phyloP scores from a whole-genome alignment of 2,113 vertebrate genomes.

The Piaya cayana region DNA sequence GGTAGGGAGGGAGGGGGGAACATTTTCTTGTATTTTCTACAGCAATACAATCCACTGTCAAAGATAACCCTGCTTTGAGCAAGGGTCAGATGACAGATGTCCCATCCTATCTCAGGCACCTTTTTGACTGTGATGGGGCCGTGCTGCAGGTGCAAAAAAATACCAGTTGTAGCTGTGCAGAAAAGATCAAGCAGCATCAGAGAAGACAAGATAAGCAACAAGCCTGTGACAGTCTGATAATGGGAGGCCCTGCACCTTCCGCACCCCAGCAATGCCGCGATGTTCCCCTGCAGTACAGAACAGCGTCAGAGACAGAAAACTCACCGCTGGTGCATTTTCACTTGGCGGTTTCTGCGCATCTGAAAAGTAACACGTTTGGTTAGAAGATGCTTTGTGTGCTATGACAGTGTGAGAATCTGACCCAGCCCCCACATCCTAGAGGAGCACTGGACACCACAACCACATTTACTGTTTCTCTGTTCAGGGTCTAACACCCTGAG shows the following conservation, averaged over 20 bases:
- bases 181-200: constrained; percentile 10
- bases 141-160: not conserved
- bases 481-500: not conserved
- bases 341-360: not conserved
- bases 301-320: not conserved
- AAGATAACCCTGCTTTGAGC: not conserved
- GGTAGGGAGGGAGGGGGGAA: too few relatives aligned
- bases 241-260: not conserved
- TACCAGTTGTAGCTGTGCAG: not conserved
- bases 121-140: not conserved
- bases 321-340: not conserved
- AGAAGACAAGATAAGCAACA: not conserved
- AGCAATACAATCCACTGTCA: not conserved
- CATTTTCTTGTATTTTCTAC: not conserved
- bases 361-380: constrained; percentile 32
- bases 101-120: not conserved
- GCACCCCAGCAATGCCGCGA: fast-evolving
- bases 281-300: not conserved
- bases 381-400: not conserved
- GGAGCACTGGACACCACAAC: not conserved
- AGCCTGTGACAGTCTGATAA: not conserved
- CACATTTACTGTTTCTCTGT: not conserved
- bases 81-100: not conserved
- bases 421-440: not conserved
- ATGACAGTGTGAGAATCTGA: fast-evolving